phyloP scores from a whole-genome alignment of 2,888 invertebrate genomes.

The Cephonodes hylas region DNA sequence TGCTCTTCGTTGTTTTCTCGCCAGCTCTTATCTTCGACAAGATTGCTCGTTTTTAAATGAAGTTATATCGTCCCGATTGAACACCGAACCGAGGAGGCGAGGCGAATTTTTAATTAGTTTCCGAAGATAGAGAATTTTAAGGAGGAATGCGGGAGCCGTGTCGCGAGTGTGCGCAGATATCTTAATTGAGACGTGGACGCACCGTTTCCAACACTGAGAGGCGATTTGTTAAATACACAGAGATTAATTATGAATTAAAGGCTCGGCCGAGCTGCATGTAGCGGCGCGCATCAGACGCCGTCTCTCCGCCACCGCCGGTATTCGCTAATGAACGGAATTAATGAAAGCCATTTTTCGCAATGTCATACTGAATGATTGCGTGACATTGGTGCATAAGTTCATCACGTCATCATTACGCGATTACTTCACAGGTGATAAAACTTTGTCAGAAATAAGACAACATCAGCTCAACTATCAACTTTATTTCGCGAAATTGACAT shows the following conservation, averaged over 20 bases:
- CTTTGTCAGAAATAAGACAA: neutral
- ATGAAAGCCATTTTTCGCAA: slow-evolving; percentile 59
- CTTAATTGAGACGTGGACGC: slow-evolving; percentile 74
- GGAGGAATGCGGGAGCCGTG: slow-evolving; percentile 74
- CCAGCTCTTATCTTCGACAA: slow-evolving; percentile 77
- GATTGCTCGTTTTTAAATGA: slow-evolving; percentile 81
- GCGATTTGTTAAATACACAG: slow-evolving; percentile 65
- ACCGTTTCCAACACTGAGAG: slow-evolving; percentile 52
- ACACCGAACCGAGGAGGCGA: slow-evolving; percentile 71
- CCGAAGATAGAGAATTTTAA: slow-evolving; percentile 79
- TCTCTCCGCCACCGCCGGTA: slow-evolving; percentile 44
- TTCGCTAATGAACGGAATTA: slow-evolving; percentile 63
- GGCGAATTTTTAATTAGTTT: slow-evolving; percentile 81
- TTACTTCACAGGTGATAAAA: slow-evolving; percentile 4
- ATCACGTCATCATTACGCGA: slow-evolving; percentile 8
- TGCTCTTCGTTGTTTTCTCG: slow-evolving; percentile 79
- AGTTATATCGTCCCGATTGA: slow-evolving; percentile 79
- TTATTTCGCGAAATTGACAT: slow-evolving; percentile 10
- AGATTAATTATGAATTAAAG: slow-evolving; percentile 72
- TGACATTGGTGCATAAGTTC: slow-evolving; percentile 33
- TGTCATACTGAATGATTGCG: slow-evolving; percentile 57
- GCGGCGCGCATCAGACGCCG: slow-evolving; percentile 3
- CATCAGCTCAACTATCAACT: slow-evolving; percentile 9
- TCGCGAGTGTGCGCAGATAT: slow-evolving; percentile 64
- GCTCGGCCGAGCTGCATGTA: slow-evolving; percentile 40